Evolutionary conservation across 1,140 invertebrate genomes (phyloP), one percentile per base, ranked within the genome.

Genomic region (Eriocheir sinensis): DNA sequence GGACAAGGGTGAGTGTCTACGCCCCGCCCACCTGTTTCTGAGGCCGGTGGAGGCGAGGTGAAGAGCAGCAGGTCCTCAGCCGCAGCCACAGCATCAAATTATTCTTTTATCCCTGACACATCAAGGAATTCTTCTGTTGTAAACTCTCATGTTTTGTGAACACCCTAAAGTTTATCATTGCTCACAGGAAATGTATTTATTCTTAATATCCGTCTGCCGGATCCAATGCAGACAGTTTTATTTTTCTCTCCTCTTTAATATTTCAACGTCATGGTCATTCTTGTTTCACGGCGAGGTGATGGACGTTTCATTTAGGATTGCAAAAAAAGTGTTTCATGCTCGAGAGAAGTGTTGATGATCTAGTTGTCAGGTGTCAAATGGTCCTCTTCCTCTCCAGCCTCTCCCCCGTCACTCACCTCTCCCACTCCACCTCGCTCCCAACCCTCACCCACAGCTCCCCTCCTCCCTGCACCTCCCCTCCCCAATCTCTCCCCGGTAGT

Each of bases 331-430:
- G 60, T n/a, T 72, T n/a, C 60, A 21, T 72, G 60, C 21, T n/a
- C n/a, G 60, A 72, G 60, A 72, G 60, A 72, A 72, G n/a, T 72
- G n/a, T 72, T 72, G 60, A 72, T 72, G 60, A n/a, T n/a, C 83
- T 86, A 38, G 30, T 17, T 41, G 34, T 41, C 83, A 86, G 36
- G 21, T n/a, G 21, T 41, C 40, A 38, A 40, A 40, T 86, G 83
- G 40, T 41, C 83, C 83, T 41, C 40, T 41, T 86, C 83, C 83
- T 40, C 27, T 21, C 83, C 32, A 30, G 30, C 36, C 30, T n/a
- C 32, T n/a, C 83, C 83, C 8, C 40, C 36, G 32, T 21, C 27
- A 38, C 83, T 34, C 17, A 3, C 40, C 12, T 34, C 83, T 3
- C 83, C 83, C 83, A 38, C 27, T n/a, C 83, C 83, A 86, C 83